Evolutionary conservation across 1,140 invertebrate genomes (phyloP).

Genomic region (Acromyrmex echinatior): DNA sequence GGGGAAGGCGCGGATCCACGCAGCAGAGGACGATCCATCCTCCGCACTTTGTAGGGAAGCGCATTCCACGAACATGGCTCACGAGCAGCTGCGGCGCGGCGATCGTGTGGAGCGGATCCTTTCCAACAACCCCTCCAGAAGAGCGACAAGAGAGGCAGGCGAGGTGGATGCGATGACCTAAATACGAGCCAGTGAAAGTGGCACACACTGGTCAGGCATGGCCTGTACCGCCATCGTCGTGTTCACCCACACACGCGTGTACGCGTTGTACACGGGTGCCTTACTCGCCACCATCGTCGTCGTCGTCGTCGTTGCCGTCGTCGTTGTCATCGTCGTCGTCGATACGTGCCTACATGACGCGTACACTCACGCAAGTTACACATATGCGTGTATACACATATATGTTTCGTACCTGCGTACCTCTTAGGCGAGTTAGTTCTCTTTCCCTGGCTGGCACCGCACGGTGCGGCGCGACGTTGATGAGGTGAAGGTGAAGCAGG

Average conservation of each 20-base stretch:
- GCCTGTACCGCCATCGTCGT: slow-evolving; percentile 77
- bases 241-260: slow-evolving; percentile 72
- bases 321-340: no score
- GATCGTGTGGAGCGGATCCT: slow-evolving; percentile 48
- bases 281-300: background rate
- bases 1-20: background rate
- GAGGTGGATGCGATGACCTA: slow-evolving; percentile 84
- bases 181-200: slow-evolving; percentile 86
- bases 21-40: slow-evolving; percentile 4
- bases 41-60: background rate
- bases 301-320: no score
- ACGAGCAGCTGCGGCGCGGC: slow-evolving; percentile 32
- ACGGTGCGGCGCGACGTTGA: slow-evolving; percentile 64
- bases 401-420: slow-evolving; percentile 49
- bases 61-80: slow-evolving; percentile 22
- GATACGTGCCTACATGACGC: slow-evolving; percentile 45
- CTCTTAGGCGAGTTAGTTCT: slow-evolving; percentile 72
- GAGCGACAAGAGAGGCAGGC: slow-evolving; percentile 72
- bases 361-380: slow-evolving; percentile 45
- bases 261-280: background rate
- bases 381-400: background rate
- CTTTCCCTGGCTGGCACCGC: slow-evolving; percentile 30
- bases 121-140: slow-evolving; percentile 74
- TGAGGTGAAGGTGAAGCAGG: slow-evolving; percentile 77
- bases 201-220: slow-evolving; percentile 85